Conservation (phyloP, 2,113 vertebrate species). For the Neogobius melanostomus region DNA sequence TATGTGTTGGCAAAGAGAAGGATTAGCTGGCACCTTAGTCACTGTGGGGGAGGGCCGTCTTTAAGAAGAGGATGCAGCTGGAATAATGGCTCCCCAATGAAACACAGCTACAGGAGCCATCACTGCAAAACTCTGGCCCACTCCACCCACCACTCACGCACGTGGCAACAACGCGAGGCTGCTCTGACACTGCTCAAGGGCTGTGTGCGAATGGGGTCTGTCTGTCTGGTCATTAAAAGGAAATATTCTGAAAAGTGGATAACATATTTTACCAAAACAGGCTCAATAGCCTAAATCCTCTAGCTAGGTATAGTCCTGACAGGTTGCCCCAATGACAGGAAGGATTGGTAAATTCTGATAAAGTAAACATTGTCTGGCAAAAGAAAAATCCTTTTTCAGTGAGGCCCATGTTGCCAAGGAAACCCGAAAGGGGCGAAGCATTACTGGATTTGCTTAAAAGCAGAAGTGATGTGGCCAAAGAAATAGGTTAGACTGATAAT, state of each 20-base stretch:
- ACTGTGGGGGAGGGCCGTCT: slow-evolving; percentile 51
- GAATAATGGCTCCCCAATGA: slow-evolving; percentile 58
- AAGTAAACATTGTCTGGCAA: too few species aligned
- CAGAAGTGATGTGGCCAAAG: slow-evolving; percentile 5
- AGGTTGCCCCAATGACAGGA: too few species aligned
- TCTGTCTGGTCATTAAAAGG: slow-evolving; percentile 19
- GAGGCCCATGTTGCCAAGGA: slow-evolving; percentile 62
- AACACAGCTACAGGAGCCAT: slow-evolving; percentile 46
- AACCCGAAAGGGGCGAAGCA: slow-evolving; percentile 49
- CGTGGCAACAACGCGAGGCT: slow-evolving; percentile 46
- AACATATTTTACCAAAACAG: too few species aligned
- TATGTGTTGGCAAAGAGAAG: slow-evolving; percentile 44
- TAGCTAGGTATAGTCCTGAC: too few species aligned
- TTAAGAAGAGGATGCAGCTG: slow-evolving; percentile 49
- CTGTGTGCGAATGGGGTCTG: slow-evolving; percentile 8
- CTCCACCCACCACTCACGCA: slow-evolving; percentile 70
- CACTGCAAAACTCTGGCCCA: slow-evolving; percentile 42
- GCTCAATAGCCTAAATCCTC: too few species aligned
- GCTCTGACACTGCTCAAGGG: slow-evolving; percentile 23
- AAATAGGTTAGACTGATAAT: not conserved
- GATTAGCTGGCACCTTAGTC: slow-evolving; percentile 51
- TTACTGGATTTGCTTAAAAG: slow-evolving; percentile 29
- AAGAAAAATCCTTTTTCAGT: too few species aligned
- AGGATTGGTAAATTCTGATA: too few species aligned
- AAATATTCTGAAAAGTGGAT: slow-evolving; percentile 20